Evolutionary conservation across 2,888 invertebrate genomes (phyloP).

Genomic region (Macropis europaea): DNA sequence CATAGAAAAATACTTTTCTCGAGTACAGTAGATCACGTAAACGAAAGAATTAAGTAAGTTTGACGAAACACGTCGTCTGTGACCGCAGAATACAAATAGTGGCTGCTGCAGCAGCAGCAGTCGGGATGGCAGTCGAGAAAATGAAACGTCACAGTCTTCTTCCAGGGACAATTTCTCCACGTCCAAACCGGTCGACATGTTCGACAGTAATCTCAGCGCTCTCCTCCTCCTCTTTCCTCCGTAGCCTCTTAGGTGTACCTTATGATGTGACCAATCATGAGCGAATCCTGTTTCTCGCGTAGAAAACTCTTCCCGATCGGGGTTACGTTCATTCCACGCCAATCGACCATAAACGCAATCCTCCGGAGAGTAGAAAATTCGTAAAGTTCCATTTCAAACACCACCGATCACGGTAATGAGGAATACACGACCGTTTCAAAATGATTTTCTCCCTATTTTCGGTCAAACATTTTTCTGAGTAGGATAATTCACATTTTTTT

Average conservation of each 20-base stretch:
- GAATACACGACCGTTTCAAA: no score
- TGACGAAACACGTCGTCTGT: constrained; percentile 9
- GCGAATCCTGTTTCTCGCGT: constrained; percentile 47
- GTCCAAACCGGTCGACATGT: constrained; percentile 58
- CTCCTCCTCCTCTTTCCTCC: constrained; percentile 9
- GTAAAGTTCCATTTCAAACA: no score
- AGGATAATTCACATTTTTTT: no score
- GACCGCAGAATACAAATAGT: constrained; percentile 47
- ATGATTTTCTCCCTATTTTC: no score
- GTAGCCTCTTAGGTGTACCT: constrained; percentile 16
- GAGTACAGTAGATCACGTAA: no score
- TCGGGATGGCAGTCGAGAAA: constrained; percentile 47
- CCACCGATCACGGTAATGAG: no score
- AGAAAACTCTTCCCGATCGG: constrained; percentile 29
- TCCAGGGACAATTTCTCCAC: constrained; percentile 59
- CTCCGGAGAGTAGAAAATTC: no score
- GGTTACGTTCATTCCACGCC: constrained; percentile 35
- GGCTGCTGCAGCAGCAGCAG: no score
- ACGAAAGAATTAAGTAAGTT: no score
- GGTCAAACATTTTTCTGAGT: no score
- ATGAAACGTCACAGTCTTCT: constrained; percentile 60
- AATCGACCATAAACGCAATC: neutral
- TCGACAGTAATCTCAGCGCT: constrained; percentile 63
- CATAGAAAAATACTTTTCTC: no score
- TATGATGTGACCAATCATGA: constrained; percentile 51